Percentiles rank a stretch among this genome's conserved stretches.
Conservation (phyloP, 2,113 vertebrate species). For the Colaptes auratus region DNA sequence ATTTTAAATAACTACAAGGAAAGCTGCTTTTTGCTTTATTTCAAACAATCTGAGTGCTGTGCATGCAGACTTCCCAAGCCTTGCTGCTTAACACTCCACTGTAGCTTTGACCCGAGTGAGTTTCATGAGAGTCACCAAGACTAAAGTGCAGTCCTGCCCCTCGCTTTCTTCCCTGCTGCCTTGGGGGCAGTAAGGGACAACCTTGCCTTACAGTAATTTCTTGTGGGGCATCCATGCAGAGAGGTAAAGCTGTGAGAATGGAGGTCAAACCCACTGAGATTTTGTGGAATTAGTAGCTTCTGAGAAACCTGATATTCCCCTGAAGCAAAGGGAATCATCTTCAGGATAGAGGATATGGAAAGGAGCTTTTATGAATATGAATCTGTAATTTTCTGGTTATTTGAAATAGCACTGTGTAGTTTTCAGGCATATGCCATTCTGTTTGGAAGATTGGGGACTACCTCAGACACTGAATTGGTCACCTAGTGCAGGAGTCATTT, state of each 20-base stretch:
- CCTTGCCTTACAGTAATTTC: not conserved
- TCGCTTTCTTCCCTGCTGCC: not conserved
- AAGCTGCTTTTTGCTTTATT: not conserved
- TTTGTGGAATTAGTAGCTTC: not conserved
- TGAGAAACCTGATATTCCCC: slow-evolving; percentile 5
- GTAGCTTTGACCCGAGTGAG: not conserved
- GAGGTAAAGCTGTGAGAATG: not conserved
- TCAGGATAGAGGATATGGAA: not conserved
- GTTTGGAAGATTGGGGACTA: not conserved
- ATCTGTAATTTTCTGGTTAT: not conserved
- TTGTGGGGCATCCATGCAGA: not conserved
- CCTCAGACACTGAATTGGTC: not conserved
- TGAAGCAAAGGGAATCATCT: slow-evolving; percentile 11
- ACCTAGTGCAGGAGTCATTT: not conserved
- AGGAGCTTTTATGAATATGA: not conserved
- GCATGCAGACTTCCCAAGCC: not conserved
- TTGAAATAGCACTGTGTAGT: not conserved
- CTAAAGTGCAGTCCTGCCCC: not conserved
- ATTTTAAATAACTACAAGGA: not conserved
- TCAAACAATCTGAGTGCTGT: not conserved
- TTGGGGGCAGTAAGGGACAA: not conserved
- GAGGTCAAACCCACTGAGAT: not conserved
- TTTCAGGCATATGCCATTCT: not conserved
- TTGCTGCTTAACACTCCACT: not conserved
- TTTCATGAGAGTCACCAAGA: fast-evolving